Base-by-base conservation (phyloP, 2,888 invertebrate species). In the Seira ritae region DNA sequence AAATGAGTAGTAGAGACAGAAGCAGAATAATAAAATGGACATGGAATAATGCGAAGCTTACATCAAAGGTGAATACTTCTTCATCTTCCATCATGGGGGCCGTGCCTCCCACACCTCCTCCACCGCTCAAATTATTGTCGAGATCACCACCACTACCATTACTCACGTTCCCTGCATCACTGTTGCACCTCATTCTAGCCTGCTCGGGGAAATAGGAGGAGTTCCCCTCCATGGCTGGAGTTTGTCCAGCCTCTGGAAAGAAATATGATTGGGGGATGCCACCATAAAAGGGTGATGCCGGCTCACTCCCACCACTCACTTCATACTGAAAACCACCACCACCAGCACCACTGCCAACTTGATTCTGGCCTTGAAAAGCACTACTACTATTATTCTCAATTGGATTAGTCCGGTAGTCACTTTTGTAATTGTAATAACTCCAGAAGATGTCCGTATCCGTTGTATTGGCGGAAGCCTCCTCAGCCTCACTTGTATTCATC, bases 61-160 rank as follows among this genome's bases (percentile, higher is more conserved):
- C 86, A 86, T 86, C 86, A 67, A 86, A 84, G 66, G 86, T 86
- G 67, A 86, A 84, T 79, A 86, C 84, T 76, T 86, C 84, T 66
- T 86, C 86, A 23, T 84, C 80, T 19, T 86, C 82, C 82, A 82
- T 82, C 76, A 77, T 77, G 3, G 74, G 17, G 3, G 55, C 50
- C n/a, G 78, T 70, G 46, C 72, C 69, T 50, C 65, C 71, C 23
- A 60, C 55, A 19, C 42, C 62, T 1, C 65, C 76, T 1, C 79
- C 62, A 62, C 55, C 19, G 19, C 17, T 67, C 46, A 37, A 69
- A 31, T 20, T 55, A 37, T 62, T 71, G 62, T 79, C 75, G 66
- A 75, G 70, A 71, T 84, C 79, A 74, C 68, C 79, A 74, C 68
- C 55, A 55, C 55, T 55, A 55, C 55, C 50, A 62, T 60, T 46